phyloP scores from a whole-genome alignment of 2,797 vertebrate species.

The Lutjanus argentimaculatus region DNA sequence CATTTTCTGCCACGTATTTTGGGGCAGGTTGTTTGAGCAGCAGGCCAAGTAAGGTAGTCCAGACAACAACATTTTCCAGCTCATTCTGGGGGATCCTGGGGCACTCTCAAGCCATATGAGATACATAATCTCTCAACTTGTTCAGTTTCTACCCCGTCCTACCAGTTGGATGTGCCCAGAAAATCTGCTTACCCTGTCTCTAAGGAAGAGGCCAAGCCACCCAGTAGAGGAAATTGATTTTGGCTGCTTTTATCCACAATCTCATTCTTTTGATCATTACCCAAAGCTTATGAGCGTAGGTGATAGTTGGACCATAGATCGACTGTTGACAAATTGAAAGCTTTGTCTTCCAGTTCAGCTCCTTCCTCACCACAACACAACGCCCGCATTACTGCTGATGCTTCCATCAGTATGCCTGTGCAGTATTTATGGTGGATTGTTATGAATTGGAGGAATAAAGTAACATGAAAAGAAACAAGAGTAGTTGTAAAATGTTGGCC shows the following conservation, averaged over 20 bases:
- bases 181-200: background rate
- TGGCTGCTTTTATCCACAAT: background rate
- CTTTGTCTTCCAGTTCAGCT: background rate
- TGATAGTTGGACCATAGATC: background rate
- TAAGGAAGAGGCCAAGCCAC: background rate
- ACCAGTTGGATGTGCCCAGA: background rate
- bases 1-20: background rate
- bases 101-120: background rate
- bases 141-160: background rate
- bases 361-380: background rate
- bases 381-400: background rate
- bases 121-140: background rate
- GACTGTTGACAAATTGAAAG: background rate
- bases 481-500: background rate
- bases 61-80: background rate
- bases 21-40: background rate
- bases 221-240: background rate
- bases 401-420: background rate
- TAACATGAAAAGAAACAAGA: background rate
- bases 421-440: background rate
- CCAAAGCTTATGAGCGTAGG: background rate
- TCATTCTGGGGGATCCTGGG: background rate
- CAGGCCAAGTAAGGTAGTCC: background rate
- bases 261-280: background rate
- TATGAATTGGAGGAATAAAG: background rate